phyloP scores from a whole-genome alignment of 1,140 invertebrate species.

The Eupristina koningsbergeri region DNA sequence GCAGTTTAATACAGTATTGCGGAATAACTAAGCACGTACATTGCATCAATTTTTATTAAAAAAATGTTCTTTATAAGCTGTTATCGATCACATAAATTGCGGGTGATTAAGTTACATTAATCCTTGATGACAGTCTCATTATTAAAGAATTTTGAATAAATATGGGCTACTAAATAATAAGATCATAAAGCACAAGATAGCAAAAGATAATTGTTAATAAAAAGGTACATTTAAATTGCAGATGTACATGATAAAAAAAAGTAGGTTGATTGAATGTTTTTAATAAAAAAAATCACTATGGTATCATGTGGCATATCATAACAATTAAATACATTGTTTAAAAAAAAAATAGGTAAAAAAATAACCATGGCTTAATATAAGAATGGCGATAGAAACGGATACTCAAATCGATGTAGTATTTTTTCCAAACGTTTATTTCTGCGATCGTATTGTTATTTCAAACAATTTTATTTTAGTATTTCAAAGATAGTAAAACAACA shows the following conservation, averaged over 20 bases:
- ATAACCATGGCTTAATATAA: background rate
- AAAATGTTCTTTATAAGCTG: conserved; percentile 5
- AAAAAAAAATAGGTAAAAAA: background rate
- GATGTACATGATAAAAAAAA: background rate
- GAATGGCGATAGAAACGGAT: background rate
- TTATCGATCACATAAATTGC: background rate
- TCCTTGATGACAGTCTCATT: background rate
- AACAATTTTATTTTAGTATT: too few relatives aligned
- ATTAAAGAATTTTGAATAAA: background rate
- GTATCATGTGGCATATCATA: background rate
- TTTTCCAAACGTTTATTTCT: background rate
- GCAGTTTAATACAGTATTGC: background rate
- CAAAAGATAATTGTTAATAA: background rate
- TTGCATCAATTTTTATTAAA: background rate
- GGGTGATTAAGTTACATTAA: background rate
- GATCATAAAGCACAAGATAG: background rate
- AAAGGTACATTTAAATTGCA: background rate
- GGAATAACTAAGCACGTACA: background rate
- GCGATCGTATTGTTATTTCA: too few relatives aligned
- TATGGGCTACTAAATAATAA: background rate
- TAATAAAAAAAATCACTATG: background rate
- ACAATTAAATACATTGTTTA: background rate
- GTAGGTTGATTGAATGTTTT: background rate
- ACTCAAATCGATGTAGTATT: background rate
- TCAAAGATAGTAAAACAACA: too few relatives aligned